phyloP scores from a whole-genome alignment of 2,113 vertebrate species.

The Mustelus asterias region DNA sequence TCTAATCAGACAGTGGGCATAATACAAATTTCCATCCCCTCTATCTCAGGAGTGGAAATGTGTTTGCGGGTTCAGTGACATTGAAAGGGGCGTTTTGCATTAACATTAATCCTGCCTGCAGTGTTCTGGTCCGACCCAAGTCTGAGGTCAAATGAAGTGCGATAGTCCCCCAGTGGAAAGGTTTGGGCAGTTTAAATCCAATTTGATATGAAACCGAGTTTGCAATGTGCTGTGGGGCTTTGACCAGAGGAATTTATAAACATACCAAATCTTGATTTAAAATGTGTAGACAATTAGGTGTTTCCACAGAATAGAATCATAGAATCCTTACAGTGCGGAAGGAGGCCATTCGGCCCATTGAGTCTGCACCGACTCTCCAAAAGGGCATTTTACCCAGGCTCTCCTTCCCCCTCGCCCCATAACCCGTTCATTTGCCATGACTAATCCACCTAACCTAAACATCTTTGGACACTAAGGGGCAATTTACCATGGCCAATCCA shows the following conservation, averaged over 20 bases:
- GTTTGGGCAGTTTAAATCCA: not conserved
- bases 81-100: no score
- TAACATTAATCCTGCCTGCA: not conserved
- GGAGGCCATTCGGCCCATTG: no score
- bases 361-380: no score
- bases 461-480: no score
- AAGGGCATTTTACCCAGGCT: no score
- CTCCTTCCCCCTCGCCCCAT: no score
- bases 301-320: not conserved
- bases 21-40: not conserved
- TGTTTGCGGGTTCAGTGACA: not conserved
- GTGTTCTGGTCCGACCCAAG: not conserved
- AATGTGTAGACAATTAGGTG: not conserved
- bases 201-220: not conserved
- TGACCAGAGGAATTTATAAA: not conserved
- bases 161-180: not conserved
- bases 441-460: no score
- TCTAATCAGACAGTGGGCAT: not conserved
- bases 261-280: not conserved
- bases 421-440: no score
- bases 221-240: not conserved
- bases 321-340: no score
- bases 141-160: not conserved
- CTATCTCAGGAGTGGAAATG: not conserved
- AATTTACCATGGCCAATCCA: no score